Conservation (phyloP, 2,113 vertebrate genomes). For the Phylloscopus whistleri region DNA sequence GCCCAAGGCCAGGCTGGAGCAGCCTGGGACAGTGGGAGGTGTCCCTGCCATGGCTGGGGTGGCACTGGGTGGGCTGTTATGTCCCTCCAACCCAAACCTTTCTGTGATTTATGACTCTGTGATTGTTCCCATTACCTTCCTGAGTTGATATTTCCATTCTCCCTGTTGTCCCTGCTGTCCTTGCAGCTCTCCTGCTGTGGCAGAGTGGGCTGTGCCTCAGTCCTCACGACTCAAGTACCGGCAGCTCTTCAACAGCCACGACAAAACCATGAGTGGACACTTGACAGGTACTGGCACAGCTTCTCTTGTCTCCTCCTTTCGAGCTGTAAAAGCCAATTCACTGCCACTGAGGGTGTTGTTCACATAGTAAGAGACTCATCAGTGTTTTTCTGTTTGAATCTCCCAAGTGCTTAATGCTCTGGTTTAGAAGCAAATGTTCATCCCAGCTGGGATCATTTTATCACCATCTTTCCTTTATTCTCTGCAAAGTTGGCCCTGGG, state of each 20-base stretch:
- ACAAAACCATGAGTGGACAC: slow-evolving; percentile 98
- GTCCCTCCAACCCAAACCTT: background rate
- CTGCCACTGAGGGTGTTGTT: background rate
- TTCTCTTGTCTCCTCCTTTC: background rate
- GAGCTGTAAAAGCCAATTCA: background rate
- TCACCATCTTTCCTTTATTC: background rate
- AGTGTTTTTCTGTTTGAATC: background rate
- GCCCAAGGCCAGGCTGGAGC: background rate
- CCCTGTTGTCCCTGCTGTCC: background rate
- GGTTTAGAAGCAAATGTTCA: background rate
- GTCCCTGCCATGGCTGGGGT: background rate
- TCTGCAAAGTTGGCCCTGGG: background rate
- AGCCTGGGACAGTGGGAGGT: background rate
- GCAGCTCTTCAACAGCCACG: slow-evolving; percentile 97
- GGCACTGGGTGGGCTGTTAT: rapidly evolving
- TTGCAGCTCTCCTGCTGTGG: slow-evolving; percentile 71
- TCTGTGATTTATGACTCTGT: background rate
- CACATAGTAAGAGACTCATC: background rate
- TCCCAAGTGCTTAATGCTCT: background rate
- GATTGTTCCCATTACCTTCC: background rate
- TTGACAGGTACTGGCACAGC: slow-evolving; percentile 85
- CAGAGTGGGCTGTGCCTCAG: slow-evolving; percentile 94
- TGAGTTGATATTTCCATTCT: background rate
- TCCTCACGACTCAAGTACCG: slow-evolving; percentile 96
- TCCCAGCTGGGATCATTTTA: background rate